Conservation (phyloP, 2,797 vertebrate species). For the Poliocrania exsul region DNA sequence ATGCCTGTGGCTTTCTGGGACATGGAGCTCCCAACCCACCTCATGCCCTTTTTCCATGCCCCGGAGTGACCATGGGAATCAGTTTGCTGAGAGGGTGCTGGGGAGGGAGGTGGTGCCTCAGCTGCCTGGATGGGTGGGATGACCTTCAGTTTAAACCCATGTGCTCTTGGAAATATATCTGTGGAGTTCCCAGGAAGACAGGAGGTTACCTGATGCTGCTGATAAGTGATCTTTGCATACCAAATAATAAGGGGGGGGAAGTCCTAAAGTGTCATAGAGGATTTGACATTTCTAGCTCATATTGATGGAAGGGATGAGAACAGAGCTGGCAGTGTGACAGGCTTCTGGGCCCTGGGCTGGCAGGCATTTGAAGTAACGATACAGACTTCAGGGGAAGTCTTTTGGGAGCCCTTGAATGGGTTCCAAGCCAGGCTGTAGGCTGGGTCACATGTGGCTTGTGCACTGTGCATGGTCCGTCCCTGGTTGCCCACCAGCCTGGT, state of each 20-base stretch:
- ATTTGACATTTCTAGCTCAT: neutral
- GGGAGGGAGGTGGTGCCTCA: neutral
- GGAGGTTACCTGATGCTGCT: neutral
- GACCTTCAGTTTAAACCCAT: neutral
- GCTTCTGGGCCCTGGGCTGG: neutral
- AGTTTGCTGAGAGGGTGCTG: neutral
- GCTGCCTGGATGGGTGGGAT: neutral
- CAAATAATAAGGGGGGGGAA: neutral
- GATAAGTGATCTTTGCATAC: neutral
- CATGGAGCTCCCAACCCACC: neutral
- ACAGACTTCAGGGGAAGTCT: neutral
- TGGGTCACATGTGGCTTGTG: rapidly evolving
- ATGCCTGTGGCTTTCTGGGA: neutral
- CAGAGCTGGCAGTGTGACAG: conserved; percentile 16
- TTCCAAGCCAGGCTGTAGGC: neutral
- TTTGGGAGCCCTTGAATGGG: neutral
- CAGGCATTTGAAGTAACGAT: neutral
- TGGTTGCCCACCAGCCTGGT: neutral
- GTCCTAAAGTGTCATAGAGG: neutral
- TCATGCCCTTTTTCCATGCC: neutral
- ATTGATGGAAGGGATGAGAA: neutral
- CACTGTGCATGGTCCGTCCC: rapidly evolving
- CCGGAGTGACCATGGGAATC: neutral
- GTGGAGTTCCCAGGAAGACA: neutral
- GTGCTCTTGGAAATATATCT: neutral